A percentile compares a stretch with the other conserved stretches of the same genome.
Evolutionary conservation across 1,140 invertebrate genomes (phyloP).

Genomic region (Oreohelix idahoensis): DNA sequence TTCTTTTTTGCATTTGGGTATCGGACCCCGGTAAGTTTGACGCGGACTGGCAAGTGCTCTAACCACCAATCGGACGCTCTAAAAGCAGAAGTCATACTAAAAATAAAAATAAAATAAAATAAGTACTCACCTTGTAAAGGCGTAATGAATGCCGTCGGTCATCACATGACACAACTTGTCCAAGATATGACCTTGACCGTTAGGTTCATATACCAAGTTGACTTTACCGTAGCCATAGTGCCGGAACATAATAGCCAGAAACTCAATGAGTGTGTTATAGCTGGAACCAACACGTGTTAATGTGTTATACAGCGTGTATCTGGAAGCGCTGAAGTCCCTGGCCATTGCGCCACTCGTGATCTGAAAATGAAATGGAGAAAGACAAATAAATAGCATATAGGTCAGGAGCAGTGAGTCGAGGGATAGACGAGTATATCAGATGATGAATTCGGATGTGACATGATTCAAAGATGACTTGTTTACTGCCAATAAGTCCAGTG

Average conservation of each 20-base stretch:
- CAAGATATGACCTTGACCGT: slow-evolving; percentile 75
- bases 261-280: slow-evolving; percentile 81
- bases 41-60: no score
- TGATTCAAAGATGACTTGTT: no score
- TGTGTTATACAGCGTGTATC: slow-evolving; percentile 78
- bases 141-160: slow-evolving; percentile 56
- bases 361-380: background rate
- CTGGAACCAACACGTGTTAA: slow-evolving; percentile 90
- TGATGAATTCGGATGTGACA: no score
- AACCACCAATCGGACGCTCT: no score
- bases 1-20: no score
- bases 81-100: no score
- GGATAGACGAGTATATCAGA: no score
- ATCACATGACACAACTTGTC: slow-evolving; percentile 75
- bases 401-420: no score
- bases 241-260: slow-evolving; percentile 79
- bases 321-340: slow-evolving; percentile 79
- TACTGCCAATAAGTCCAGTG: no score
- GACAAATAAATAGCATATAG: no score
- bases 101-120: no score
- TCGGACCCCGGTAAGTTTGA: no score
- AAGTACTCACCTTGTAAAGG: slow-evolving; percentile 29
- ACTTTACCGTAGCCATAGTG: slow-evolving; percentile 80
- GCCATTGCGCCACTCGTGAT: slow-evolving; percentile 86
- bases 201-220: slow-evolving; percentile 81